Base-by-base conservation (phyloP, 2,113 vertebrate genomes). In the Xerus inauris region DNA sequence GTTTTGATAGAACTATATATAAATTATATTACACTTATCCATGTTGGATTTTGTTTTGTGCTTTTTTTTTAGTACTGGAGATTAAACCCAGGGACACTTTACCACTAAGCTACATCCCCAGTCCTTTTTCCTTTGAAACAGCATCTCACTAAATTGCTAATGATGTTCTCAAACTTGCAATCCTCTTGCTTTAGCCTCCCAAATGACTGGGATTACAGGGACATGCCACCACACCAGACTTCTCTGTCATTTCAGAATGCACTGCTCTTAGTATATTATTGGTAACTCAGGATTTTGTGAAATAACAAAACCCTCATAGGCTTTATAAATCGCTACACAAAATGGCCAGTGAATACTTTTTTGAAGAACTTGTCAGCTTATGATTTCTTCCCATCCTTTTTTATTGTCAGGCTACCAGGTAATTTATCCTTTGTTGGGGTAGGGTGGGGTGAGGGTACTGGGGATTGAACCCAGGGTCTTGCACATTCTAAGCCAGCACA, bases 261-360 rank as follows among this genome's bases (percentile, higher is more conserved):
- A 72, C 1, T 72, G 38, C 17, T 95, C 64, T 93, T 94, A 89
- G 64, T 12, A 49, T 57, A 59, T 76, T 71, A 88, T 32, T 72
- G 20, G 8, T 76, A 97, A 82, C 11, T 54, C 80, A 16, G 12
- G 42, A 7, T 62, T 94, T 28, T 77, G 38, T 93, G 76, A 95
- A 0, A 32, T 81, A 65, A 47, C n/a, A 89, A 92, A 87, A 64
- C 59, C 65, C 54, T 87, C 20, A 59, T 2, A 76, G 38, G 86
- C 7, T 93, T 42, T 64, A 88, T 59, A 95, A 92, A 92, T 45
- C 47, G 65, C 77, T 67, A 22, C 38, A 92, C 32, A 65, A 91
- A 95, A 94, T 72, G 28, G 14, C 45, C 16, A 89, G 35, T 73
- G 16, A 67, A 10, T 62, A 32, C 59, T 64, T 26, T 65, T 87